Evolutionary conservation across 2,888 invertebrate genomes (phyloP).

Genomic region (Acholoe squamosa): DNA sequence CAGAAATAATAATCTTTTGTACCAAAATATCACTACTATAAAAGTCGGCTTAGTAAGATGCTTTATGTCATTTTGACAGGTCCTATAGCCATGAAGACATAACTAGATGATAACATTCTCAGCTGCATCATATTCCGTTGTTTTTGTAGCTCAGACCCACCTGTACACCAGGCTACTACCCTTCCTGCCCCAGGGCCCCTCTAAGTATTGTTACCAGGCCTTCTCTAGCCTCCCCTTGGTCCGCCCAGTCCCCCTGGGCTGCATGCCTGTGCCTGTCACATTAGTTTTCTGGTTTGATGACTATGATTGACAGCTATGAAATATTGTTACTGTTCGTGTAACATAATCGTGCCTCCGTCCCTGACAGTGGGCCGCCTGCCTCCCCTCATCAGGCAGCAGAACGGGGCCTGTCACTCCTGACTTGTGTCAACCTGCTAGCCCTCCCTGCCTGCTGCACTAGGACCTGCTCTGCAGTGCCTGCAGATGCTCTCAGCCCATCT

Average conservation of each 20-base stretch:
- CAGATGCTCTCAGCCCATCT: too few species aligned
- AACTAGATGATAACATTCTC: too few species aligned
- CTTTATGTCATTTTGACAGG: too few species aligned
- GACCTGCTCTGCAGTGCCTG: not conserved
- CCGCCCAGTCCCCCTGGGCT: not conserved
- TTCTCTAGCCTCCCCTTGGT: not conserved
- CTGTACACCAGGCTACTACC: not conserved
- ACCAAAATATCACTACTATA: too few species aligned
- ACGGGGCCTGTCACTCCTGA: conserved; percentile 39
- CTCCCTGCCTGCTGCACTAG: not conserved
- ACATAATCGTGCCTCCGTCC: conserved; percentile 46
- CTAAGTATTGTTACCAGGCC: conserved; percentile 22
- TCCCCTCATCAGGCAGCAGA: not conserved
- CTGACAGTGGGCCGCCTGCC: conserved; percentile 32
- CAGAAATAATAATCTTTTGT: too few species aligned
- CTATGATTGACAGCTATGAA: conserved; percentile 59
- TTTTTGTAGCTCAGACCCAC: not conserved
- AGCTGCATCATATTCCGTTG: too few species aligned
- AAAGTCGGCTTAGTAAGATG: too few species aligned
- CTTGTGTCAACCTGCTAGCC: conserved; percentile 15
- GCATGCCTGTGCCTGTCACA: conserved; percentile 52
- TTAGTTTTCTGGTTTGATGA: conserved; percentile 61
- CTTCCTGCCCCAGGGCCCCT: not conserved
- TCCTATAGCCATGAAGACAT: too few species aligned
- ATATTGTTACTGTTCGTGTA: conserved; percentile 60